Conservation (phyloP, 2,888 invertebrate genomes). For the Oligia fasciuncula region DNA sequence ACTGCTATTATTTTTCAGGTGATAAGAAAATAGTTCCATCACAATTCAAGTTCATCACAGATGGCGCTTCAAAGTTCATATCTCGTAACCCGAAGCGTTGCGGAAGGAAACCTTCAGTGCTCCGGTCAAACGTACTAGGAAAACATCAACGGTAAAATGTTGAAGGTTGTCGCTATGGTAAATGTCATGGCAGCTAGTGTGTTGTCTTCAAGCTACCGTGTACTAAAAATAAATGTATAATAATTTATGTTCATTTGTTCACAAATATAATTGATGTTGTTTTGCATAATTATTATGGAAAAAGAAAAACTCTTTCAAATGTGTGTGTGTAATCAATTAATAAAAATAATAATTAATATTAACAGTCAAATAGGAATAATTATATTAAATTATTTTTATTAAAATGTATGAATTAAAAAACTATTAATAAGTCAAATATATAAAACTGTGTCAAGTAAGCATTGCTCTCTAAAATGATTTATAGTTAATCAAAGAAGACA, state of each 20-base stretch:
- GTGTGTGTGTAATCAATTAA: too few species aligned
- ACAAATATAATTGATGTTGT: background rate
- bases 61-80: slow-evolving; percentile 15
- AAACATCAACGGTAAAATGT: slow-evolving; percentile 1
- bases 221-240: background rate
- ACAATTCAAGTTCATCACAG: slow-evolving; percentile 10
- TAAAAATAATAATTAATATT: too few species aligned
- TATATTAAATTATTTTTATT: too few species aligned
- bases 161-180: background rate
- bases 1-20: background rate
- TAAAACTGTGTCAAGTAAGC: too few species aligned
- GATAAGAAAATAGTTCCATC: background rate
- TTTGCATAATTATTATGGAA: background rate
- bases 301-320: too few species aligned
- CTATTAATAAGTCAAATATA: too few species aligned
- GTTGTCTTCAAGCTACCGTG: background rate
- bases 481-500: too few species aligned
- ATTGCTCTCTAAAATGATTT: too few species aligned
- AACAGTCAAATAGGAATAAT: too few species aligned
- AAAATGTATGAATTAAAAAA: too few species aligned
- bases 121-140: slow-evolving; percentile 49
- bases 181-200: background rate
- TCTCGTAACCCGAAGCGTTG: slow-evolving; percentile 1
- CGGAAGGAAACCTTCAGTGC: slow-evolving; percentile 18
- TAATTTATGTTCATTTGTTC: background rate